Evolutionary conservation across 2,113 vertebrate genomes (phyloP).

Genomic region (Psilopsiagon aurifrons): DNA sequence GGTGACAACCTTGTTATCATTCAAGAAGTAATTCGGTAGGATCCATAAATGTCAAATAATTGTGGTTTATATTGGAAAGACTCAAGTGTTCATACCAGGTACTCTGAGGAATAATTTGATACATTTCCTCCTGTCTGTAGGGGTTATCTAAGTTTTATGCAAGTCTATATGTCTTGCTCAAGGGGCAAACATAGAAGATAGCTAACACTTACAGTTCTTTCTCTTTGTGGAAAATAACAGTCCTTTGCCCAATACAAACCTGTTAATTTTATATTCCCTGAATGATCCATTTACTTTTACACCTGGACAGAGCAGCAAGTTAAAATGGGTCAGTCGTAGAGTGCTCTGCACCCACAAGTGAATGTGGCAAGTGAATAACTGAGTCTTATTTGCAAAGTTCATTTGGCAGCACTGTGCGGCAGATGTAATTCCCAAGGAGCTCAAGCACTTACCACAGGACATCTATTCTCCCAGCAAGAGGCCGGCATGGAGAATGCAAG

Average conservation of each 20-base stretch:
- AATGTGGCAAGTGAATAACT: rapidly evolving
- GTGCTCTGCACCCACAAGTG: background rate
- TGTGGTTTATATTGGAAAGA: background rate
- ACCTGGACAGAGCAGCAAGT: background rate
- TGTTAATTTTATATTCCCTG: background rate
- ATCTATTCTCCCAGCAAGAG: background rate
- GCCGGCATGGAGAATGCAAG: background rate
- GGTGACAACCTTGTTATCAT: background rate
- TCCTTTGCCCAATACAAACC: background rate
- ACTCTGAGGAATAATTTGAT: background rate
- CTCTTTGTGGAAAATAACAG: background rate
- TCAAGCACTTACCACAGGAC: background rate
- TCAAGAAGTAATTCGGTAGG: background rate
- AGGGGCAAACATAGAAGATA: background rate
- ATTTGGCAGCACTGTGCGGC: background rate
- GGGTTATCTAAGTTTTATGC: background rate
- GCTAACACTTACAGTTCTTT: background rate
- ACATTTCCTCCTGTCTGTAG: background rate
- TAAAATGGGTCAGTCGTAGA: background rate
- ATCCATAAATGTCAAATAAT: background rate
- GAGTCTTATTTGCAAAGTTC: background rate
- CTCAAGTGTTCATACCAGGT: background rate
- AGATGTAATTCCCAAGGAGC: background rate
- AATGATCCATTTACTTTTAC: background rate
- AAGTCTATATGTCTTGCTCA: background rate